Evolutionary conservation across 2,797 vertebrate genomes (phyloP).

Genomic region (Semotilus atromaculatus): DNA sequence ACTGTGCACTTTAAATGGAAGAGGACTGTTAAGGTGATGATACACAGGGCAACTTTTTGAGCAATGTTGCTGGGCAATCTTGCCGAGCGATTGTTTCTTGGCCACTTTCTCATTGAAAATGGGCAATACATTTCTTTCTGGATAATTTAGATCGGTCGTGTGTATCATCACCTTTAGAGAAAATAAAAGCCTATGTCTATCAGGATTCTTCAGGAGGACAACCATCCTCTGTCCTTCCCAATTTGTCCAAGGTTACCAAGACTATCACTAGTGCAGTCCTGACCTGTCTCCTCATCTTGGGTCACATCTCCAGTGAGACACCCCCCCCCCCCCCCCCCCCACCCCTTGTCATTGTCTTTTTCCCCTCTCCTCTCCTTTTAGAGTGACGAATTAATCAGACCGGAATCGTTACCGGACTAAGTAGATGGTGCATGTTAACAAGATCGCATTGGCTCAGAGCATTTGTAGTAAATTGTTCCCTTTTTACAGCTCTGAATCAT

Average conservation of each 20-base stretch:
- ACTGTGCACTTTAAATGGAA: background rate
- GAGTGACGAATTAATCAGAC: conserved; percentile 43
- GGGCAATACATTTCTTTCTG: no score
- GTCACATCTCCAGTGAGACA: background rate
- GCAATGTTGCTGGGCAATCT: no score
- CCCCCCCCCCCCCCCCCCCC: background rate
- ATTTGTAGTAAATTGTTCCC: conserved; percentile 4
- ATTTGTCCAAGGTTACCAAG: conserved; percentile 29
- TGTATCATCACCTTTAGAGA: no score
- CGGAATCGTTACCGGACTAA: conserved; percentile 37
- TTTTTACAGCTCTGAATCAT: conserved; percentile 33
- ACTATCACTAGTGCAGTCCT: background rate
- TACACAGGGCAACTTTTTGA: no score
- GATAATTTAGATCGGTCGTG: no score
- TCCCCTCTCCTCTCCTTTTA: background rate
- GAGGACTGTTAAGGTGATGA: no score
- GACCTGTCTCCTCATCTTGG: background rate
- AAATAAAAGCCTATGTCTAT: background rate
- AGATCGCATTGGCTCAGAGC: background rate
- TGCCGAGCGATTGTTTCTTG: no score
- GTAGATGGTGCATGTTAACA: conserved; percentile 41
- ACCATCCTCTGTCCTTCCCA: background rate
- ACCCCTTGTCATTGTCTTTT: background rate
- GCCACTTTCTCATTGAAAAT: no score
- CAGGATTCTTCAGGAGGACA: conserved; percentile 10